These are phyloP conservation scores for Sceloporus undulatus DNA, from an alignment of 2,113 vertebrate species.

Conservation along the genomic window DNA sequence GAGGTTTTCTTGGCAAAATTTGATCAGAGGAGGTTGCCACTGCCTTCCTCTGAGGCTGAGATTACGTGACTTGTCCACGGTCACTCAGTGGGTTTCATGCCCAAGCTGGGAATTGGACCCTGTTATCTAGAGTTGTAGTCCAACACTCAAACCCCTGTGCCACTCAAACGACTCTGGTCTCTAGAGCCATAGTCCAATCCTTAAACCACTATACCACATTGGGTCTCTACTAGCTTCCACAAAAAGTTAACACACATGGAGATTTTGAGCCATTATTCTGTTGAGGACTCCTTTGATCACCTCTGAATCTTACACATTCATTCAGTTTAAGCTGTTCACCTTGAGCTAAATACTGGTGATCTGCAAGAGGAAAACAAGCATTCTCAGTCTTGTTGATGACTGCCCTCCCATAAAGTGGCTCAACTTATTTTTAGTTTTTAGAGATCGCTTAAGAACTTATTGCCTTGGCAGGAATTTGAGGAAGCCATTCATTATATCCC, in stretches of 20 bases:
- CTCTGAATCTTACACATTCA: background rate
- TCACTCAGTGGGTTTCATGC: too few relatives aligned
- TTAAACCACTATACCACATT: too few relatives aligned
- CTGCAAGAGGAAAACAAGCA: conserved; percentile 36
- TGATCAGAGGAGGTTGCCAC: too few relatives aligned
- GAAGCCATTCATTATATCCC: background rate
- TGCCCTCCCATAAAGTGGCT: too few relatives aligned
- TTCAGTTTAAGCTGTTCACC: conserved; percentile 6
- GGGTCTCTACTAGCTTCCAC: background rate
- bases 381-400: background rate
- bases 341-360: conserved; percentile 50
- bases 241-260: background rate
- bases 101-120: too few relatives aligned
- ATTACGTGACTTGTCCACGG: too few relatives aligned
- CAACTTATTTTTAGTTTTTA: background rate
- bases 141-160: too few relatives aligned
- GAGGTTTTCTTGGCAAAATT: too few relatives aligned
- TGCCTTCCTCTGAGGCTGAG: too few relatives aligned
- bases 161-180: too few relatives aligned
- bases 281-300: background rate
- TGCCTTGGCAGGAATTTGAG: background rate
- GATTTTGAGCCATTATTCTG: background rate
- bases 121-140: too few relatives aligned
- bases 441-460: background rate
- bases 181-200: too few relatives aligned